Conservation (phyloP, 35 echinoderm and acorn worm genomes). For the Strongylocentrotus purpuratus region DNA sequence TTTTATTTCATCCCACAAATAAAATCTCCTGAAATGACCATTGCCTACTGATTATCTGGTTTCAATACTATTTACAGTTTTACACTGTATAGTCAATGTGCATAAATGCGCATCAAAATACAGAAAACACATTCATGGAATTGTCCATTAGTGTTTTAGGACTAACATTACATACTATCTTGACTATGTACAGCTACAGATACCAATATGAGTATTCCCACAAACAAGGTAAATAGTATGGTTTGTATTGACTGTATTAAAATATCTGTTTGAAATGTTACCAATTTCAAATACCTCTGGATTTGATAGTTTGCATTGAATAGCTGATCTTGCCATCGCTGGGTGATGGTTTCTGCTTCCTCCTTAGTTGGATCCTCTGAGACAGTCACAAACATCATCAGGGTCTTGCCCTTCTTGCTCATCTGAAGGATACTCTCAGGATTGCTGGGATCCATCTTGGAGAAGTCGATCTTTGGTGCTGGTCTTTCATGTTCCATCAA, state of each 20-base stretch:
- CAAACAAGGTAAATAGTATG: too few relatives aligned
- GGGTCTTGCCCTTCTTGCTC: slow-evolving; percentile 88
- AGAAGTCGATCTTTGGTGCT: slow-evolving; percentile 77
- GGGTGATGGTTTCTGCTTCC: slow-evolving; percentile 83
- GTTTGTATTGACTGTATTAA: too few relatives aligned
- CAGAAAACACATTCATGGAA: too few relatives aligned
- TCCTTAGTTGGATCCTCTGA: slow-evolving; percentile 82
- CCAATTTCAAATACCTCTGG: slow-evolving; percentile 66
- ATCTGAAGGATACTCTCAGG: slow-evolving; percentile 82
- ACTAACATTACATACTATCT: too few relatives aligned
- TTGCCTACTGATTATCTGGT: too few relatives aligned
- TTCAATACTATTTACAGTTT: too few relatives aligned
- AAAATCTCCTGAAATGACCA: too few relatives aligned
- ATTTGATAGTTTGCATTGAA: slow-evolving; percentile 89
- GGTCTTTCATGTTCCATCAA: slow-evolving; percentile 73
- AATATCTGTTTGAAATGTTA: neutral
- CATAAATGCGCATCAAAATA: too few relatives aligned
- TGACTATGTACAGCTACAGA: too few relatives aligned
- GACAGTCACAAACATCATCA: slow-evolving; percentile 92
- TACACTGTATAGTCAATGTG: too few relatives aligned
- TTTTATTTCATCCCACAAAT: too few relatives aligned
- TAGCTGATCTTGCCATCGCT: slow-evolving; percentile 80
- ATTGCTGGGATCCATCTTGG: slow-evolving; percentile 69
- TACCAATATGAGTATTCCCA: neutral
- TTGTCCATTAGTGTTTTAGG: too few relatives aligned